Conservation (phyloP, 2,113 vertebrate species). For the Lasiurus borealis region DNA sequence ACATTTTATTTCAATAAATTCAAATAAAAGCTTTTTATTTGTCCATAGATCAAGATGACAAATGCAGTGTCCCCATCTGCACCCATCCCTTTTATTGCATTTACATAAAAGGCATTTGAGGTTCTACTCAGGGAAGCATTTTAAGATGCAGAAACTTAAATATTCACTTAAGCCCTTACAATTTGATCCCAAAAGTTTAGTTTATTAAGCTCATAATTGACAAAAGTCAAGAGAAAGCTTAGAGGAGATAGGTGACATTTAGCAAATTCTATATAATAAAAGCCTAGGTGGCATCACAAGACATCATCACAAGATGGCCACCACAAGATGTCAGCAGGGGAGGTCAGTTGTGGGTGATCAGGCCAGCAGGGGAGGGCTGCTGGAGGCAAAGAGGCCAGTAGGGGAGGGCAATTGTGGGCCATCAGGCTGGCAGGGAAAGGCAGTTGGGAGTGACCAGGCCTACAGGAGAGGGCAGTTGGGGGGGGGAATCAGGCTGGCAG, state of each 20-base stretch:
- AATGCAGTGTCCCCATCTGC: not conserved
- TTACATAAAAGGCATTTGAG: not conserved
- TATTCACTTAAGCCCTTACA: constrained; percentile 28
- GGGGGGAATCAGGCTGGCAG: too few relatives aligned
- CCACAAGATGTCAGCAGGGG: too few relatives aligned
- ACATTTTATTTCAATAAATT: constrained; percentile 44
- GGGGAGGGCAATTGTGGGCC: too few relatives aligned
- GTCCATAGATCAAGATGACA: not conserved
- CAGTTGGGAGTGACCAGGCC: too few relatives aligned
- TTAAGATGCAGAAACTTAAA: constrained; percentile 7
- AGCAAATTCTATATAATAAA: not conserved
- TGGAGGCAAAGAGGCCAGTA: too few relatives aligned
- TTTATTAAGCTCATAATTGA: constrained; percentile 45
- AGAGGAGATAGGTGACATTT: not conserved
- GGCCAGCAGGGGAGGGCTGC: too few relatives aligned
- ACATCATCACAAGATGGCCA: too few relatives aligned
- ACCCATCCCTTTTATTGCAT: not conserved
- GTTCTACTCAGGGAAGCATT: not conserved
- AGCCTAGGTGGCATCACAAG: too few relatives aligned
- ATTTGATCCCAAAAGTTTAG: constrained; percentile 1
- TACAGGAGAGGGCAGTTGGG: too few relatives aligned
- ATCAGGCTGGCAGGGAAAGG: too few relatives aligned
- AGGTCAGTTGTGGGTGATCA: too few relatives aligned
- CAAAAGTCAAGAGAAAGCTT: constrained; percentile 49
- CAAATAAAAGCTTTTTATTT: constrained; percentile 32